Conservation (phyloP, 2,888 invertebrate genomes). For the Caenorhabditis panamensis region DNA sequence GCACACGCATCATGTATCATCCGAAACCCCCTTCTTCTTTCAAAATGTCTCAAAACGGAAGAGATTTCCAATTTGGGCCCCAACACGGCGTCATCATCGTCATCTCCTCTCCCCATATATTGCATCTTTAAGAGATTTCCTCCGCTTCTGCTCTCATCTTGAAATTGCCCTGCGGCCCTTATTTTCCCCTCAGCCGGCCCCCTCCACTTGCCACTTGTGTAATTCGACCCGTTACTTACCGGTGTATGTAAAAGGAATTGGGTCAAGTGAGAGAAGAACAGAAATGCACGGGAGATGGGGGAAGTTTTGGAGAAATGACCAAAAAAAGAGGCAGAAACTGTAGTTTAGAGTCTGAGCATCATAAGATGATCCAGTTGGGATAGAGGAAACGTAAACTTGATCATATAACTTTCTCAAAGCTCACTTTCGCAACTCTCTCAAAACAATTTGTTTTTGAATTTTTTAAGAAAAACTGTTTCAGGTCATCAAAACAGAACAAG, state of each 20-base stretch:
- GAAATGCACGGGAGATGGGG: not conserved
- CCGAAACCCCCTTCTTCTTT: too few relatives aligned
- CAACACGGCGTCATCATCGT: not conserved
- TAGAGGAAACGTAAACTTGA: not conserved
- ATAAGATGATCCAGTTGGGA: not conserved
- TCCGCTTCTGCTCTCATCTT: not conserved
- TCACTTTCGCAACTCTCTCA: not conserved
- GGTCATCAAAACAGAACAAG: constrained; percentile 47
- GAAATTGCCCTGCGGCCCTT: constrained; percentile 35
- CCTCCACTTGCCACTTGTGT: not conserved
- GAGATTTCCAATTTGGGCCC: not conserved
- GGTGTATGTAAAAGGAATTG: constrained; percentile 29
- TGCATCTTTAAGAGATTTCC: constrained; percentile 45
- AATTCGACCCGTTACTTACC: not conserved
- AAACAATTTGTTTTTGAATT: too few relatives aligned
- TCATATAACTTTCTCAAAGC: too few relatives aligned
- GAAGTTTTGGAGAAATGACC: constrained; percentile 4
- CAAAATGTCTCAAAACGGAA: too few relatives aligned
- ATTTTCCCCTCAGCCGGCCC: constrained; percentile 9
- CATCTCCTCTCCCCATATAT: constrained; percentile 24
- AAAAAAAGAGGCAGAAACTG: not conserved
- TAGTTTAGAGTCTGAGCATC: not conserved
- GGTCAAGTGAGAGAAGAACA: constrained; percentile 36
- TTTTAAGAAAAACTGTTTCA: constrained; percentile 6
- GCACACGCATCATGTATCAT: too few relatives aligned